A percentile compares a stretch with the other conserved stretches of the same genome.
phyloP scores from a whole-genome alignment of 2,113 vertebrate genomes.

The Pterocles orientalis region DNA sequence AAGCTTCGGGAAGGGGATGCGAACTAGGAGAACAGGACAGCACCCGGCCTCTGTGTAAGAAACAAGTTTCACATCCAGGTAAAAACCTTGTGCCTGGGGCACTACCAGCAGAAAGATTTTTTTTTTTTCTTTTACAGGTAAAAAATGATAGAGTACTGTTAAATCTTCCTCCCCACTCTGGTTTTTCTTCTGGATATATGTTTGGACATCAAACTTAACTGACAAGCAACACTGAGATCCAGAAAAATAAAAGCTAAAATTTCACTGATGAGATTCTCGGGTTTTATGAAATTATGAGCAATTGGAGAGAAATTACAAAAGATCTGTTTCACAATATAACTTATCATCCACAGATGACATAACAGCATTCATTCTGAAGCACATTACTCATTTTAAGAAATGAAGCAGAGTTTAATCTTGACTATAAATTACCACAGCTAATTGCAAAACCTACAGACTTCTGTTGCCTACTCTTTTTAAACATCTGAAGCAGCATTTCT shows the following conservation, averaged over 20 bases:
- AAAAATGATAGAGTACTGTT: not conserved
- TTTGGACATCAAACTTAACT: not conserved
- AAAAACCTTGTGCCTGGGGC: not conserved
- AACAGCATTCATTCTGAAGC: not conserved
- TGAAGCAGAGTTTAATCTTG: not conserved
- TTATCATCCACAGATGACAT: not conserved
- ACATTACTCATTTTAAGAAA: not conserved
- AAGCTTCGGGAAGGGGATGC: fast-evolving
- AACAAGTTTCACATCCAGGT: not conserved
- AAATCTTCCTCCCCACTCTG: not conserved
- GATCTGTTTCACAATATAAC: not conserved
- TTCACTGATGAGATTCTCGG: not conserved
- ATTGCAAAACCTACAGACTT: not conserved
- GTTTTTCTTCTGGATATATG: not conserved
- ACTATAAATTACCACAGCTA: not conserved
- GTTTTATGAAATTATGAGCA: not conserved
- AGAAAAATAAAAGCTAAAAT: not conserved
- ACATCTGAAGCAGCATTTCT: not conserved
- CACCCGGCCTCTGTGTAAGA: not conserved
- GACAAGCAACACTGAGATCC: not conserved
- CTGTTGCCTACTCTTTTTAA: not conserved
- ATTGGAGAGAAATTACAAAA: not conserved
- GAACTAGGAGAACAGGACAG: not conserved
- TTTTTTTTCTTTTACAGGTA: not conserved
- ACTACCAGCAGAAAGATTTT: not conserved